These are phyloP conservation scores for Addax nasomaculatus DNA, from an alignment of 2,113 vertebrate species.

Conservation along the genomic window DNA sequence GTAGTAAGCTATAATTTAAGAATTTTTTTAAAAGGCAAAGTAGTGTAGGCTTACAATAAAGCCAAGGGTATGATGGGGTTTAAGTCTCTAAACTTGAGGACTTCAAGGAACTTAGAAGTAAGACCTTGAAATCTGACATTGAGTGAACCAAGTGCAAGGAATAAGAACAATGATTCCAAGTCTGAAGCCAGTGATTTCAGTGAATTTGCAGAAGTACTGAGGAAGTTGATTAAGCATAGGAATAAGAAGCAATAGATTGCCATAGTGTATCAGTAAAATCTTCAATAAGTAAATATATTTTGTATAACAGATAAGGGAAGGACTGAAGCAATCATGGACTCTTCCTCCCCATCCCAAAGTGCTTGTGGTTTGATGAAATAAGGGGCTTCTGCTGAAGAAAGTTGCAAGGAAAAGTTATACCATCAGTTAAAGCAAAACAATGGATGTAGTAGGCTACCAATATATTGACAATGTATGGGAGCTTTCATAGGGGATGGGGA, in stretches of 20 bases:
- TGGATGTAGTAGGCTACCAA: neutral
- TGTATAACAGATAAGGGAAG: neutral
- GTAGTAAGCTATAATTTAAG: neutral
- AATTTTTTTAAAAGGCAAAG: neutral
- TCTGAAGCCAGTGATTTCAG: neutral
- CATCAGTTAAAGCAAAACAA: neutral
- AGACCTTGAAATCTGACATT: neutral
- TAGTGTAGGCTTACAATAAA: neutral
- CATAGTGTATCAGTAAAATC: neutral
- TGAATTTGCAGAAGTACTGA: neutral
- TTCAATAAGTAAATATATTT: neutral
- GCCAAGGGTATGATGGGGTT: neutral
- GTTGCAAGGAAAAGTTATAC: neutral
- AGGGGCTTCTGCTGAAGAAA: neutral
- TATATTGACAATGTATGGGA: neutral
- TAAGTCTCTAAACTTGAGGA: neutral
- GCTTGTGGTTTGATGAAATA: neutral
- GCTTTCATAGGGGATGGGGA: neutral
- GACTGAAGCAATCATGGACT: neutral
- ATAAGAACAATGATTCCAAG: neutral
- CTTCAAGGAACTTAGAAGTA: neutral
- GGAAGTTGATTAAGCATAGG: neutral
- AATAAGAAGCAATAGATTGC: neutral
- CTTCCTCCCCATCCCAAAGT: neutral
- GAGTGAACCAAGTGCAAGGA: neutral